Conservation (phyloP, 2,797 vertebrate species). For the Premnoplex brunnescens region DNA sequence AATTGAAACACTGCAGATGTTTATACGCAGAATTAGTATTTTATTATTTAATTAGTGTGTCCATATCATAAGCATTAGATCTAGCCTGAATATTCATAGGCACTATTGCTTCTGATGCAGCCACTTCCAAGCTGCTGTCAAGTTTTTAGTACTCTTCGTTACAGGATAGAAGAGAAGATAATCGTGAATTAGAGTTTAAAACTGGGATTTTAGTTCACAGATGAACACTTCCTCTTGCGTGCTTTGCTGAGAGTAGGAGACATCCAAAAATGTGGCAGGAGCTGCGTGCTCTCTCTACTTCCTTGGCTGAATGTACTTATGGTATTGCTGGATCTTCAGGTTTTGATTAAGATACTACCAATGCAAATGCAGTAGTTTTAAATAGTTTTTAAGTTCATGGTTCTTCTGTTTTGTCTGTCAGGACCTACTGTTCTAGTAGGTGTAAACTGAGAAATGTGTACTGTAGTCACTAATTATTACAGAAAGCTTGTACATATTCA, state of each 20-base stretch:
- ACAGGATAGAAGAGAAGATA: background rate
- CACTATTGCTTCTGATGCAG: background rate
- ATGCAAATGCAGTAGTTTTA: background rate
- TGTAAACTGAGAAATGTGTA: background rate
- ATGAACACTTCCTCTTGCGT: background rate
- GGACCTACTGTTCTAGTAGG: background rate
- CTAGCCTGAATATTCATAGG: background rate
- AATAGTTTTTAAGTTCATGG: background rate
- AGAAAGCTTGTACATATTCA: background rate
- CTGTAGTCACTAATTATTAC: background rate
- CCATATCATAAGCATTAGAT: conserved; percentile 6
- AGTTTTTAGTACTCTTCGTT: background rate
- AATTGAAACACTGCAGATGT: background rate
- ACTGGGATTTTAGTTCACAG: background rate
- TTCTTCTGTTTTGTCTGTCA: background rate
- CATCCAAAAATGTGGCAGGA: background rate
- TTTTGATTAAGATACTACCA: background rate
- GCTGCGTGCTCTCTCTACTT: background rate
- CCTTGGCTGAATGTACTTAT: background rate
- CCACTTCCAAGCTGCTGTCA: background rate
- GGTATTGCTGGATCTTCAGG: background rate
- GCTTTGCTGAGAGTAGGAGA: background rate
- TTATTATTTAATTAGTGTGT: background rate
- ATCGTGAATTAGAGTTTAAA: background rate
- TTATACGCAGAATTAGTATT: background rate